These are phyloP conservation scores for Operophtera brumata DNA, from an alignment of 2,888 invertebrate species.

Conservation along the genomic window DNA sequence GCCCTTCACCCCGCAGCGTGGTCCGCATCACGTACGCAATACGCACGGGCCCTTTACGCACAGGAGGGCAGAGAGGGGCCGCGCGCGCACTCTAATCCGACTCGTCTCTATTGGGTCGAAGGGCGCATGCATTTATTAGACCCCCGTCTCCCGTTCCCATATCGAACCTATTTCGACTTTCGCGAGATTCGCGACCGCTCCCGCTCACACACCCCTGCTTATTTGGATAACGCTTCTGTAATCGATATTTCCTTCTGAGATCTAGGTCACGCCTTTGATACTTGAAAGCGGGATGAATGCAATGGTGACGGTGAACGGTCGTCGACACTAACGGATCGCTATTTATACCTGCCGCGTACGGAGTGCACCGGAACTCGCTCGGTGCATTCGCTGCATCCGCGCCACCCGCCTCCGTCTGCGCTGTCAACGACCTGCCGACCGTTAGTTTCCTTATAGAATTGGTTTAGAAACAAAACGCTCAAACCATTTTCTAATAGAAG, in stretches of 20 bases:
- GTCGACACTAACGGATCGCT: slow-evolving; percentile 80
- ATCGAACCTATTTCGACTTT: slow-evolving; percentile 36
- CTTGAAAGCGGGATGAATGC: slow-evolving; percentile 53
- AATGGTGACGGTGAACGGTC: slow-evolving; percentile 67
- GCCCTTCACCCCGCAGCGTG: slow-evolving; percentile 50
- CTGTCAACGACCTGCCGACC: slow-evolving; percentile 72
- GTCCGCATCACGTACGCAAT: slow-evolving; percentile 58
- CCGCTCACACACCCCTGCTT: slow-evolving; percentile 44
- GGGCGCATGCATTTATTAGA: slow-evolving; percentile 72
- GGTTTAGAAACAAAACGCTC: slow-evolving; percentile 13
- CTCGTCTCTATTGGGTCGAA: slow-evolving; percentile 65
- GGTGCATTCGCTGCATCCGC: slow-evolving; percentile 78
- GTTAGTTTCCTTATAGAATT: slow-evolving; percentile 32
- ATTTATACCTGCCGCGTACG: slow-evolving; percentile 77
- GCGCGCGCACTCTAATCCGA: slow-evolving; percentile 62
- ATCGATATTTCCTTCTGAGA: slow-evolving; percentile 46
- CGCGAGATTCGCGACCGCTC: slow-evolving; percentile 41
- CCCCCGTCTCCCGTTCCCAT: slow-evolving; percentile 49
- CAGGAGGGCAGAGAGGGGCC: slow-evolving; percentile 57
- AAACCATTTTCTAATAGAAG: slow-evolving; percentile 17
- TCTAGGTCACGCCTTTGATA: slow-evolving; percentile 62
- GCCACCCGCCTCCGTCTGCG: slow-evolving; percentile 60
- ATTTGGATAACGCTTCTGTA: slow-evolving; percentile 32
- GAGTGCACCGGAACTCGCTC: slow-evolving; percentile 78
- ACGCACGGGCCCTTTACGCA: slow-evolving; percentile 66